Conservation (phyloP, 2,113 vertebrate genomes). For the Pimephales promelas region DNA sequence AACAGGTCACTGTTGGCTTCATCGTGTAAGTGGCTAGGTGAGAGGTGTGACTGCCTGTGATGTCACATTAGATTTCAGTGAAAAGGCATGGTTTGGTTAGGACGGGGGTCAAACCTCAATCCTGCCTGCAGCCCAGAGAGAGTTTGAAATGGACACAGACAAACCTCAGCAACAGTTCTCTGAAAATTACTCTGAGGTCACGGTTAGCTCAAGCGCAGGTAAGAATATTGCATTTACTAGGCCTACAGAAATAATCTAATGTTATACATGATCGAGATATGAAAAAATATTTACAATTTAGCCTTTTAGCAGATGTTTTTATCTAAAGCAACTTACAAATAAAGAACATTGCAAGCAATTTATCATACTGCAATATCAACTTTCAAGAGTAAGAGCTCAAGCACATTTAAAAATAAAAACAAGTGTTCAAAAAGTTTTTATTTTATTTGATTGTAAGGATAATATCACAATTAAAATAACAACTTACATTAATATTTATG, state of each 20-base stretch:
- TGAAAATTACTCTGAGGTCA: slow-evolving; percentile 71
- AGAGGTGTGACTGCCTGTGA: slow-evolving; percentile 63
- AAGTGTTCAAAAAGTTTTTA: neutral
- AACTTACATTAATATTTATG: neutral
- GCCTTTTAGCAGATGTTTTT: neutral
- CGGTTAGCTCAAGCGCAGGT: slow-evolving; percentile 79
- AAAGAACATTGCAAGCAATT: neutral
- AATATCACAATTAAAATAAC: neutral
- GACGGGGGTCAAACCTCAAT: slow-evolving; percentile 20
- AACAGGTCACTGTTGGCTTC: neutral
- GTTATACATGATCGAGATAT: neutral
- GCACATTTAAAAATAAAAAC: neutral
- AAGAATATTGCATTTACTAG: slow-evolving; percentile 46
- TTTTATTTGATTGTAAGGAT: neutral
- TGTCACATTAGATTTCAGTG: slow-evolving; percentile 55
- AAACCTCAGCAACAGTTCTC: slow-evolving; percentile 67
- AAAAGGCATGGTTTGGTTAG: slow-evolving; percentile 46
- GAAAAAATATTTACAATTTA: neutral
- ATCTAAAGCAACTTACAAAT: neutral
- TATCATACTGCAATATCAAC: neutral
- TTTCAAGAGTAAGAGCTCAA: neutral
- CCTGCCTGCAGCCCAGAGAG: slow-evolving; percentile 65
- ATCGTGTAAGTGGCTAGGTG: neutral
- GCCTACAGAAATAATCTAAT: neutral
- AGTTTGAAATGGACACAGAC: slow-evolving; percentile 56